Conservation (phyloP, 2,888 invertebrate species). For the Chymomyza procnemis region DNA sequence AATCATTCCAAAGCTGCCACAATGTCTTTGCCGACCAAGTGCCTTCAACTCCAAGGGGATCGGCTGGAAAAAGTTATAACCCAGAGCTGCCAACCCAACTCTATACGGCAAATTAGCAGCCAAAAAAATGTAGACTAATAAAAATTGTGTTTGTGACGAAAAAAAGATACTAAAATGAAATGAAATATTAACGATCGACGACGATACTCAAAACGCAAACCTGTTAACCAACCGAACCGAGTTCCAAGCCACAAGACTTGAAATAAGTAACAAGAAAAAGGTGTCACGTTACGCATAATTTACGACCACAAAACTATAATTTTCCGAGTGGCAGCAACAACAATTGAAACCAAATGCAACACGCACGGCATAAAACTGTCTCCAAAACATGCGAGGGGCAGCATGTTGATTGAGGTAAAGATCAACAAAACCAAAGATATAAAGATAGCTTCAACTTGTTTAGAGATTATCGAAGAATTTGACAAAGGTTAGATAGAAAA, state of each 20-base stretch:
- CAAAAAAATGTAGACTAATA: slow-evolving; percentile 25
- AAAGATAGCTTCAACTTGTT: slow-evolving; percentile 31
- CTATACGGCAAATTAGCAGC: slow-evolving; percentile 8
- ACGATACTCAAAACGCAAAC: slow-evolving; percentile 28
- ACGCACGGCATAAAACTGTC: not conserved
- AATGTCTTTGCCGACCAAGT: not conserved
- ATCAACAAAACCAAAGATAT: slow-evolving; percentile 13
- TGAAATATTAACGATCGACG: slow-evolving; percentile 59
- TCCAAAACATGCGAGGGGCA: not conserved
- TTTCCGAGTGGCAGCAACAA: slow-evolving; percentile 48
- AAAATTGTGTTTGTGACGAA: slow-evolving; percentile 21
- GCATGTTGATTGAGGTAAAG: not conserved
- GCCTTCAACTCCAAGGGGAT: not conserved
- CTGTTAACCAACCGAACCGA: slow-evolving; percentile 29
- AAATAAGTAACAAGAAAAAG: slow-evolving; percentile 68
- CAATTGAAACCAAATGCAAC: slow-evolving; percentile 30
- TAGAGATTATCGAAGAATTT: slow-evolving; percentile 44
- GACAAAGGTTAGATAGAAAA: not conserved
- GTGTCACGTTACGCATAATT: slow-evolving; percentile 78
- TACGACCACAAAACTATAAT: slow-evolving; percentile 65
- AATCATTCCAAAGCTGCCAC: slow-evolving; percentile 51
- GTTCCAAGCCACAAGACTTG: not conserved
- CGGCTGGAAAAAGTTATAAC: not conserved
- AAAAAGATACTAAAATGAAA: slow-evolving; percentile 46
- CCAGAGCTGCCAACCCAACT: not conserved